Evolutionary conservation across 2,888 invertebrate species (phyloP).

Genomic region (Melieria omissa): DNA sequence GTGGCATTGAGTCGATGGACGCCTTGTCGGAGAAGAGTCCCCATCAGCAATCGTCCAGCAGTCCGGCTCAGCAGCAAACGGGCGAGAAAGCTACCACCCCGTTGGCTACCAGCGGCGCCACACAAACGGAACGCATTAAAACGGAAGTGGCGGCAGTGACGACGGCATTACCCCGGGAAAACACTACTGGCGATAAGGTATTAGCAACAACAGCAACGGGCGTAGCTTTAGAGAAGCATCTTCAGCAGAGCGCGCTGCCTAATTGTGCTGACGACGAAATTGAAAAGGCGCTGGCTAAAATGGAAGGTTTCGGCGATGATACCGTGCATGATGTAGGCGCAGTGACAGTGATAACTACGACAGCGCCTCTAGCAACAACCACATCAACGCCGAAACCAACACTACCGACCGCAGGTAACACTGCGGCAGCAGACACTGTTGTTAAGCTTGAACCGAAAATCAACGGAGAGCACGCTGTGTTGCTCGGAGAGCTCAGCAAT

Average conservation of each 20-base stretch:
- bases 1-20: constrained; percentile 93
- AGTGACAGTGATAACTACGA: constrained; percentile 39
- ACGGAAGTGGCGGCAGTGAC: background rate
- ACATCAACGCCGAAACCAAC: constrained; percentile 24
- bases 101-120: background rate
- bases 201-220: no score
- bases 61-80: constrained; percentile 68
- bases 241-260: constrained; percentile 47
- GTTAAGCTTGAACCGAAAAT: constrained; percentile 48
- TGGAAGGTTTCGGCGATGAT: constrained; percentile 69
- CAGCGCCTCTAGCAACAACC: constrained; percentile 62
- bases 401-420: no score
- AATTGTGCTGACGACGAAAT: constrained; percentile 66
- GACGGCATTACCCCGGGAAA: background rate
- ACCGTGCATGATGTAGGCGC: constrained; percentile 47
- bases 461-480: constrained; percentile 64
- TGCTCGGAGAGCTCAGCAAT: constrained; percentile 41
- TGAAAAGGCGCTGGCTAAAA: constrained; percentile 78
- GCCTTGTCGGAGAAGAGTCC: constrained; percentile 91
- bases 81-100: constrained; percentile 8
- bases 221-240: constrained; percentile 37
- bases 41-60: constrained; percentile 80
- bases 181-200: background rate
- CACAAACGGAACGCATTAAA: background rate
- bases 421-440: background rate